These are phyloP conservation scores for Natrix natrix DNA, from an alignment of 2,797 vertebrate species.

Conservation along the genomic window DNA sequence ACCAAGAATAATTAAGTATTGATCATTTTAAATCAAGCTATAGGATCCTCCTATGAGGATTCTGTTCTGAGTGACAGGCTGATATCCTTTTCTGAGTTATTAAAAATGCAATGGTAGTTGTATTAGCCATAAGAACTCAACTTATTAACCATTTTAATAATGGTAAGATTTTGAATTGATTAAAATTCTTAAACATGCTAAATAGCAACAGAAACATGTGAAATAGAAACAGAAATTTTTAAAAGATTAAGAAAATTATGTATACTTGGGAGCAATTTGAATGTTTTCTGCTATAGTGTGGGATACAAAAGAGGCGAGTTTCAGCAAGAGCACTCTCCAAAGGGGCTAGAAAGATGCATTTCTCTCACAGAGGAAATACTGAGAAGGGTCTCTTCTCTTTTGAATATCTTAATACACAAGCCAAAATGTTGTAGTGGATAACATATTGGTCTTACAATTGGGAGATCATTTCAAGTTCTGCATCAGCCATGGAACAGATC, in stretches of 20 bases:
- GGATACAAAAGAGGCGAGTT: background rate
- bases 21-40: background rate
- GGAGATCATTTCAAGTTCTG: background rate
- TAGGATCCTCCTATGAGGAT: background rate
- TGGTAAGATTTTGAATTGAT: background rate
- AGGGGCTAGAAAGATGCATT: background rate
- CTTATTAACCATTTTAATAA: background rate
- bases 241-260: background rate
- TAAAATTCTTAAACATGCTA: background rate
- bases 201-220: background rate
- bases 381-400: background rate
- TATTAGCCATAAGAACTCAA: background rate
- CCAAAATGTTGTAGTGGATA: background rate
- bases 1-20: background rate
- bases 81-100: background rate
- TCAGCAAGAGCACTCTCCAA: background rate
- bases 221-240: background rate
- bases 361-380: background rate
- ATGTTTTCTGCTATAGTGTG: background rate
- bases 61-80: background rate
- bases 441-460: background rate
- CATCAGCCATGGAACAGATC: background rate
- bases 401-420: background rate
- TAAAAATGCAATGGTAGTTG: background rate
- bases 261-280: background rate